These are phyloP conservation scores for Pemphredon lugubris DNA, from an alignment of 2,888 invertebrate species.

Conservation along the genomic window DNA sequence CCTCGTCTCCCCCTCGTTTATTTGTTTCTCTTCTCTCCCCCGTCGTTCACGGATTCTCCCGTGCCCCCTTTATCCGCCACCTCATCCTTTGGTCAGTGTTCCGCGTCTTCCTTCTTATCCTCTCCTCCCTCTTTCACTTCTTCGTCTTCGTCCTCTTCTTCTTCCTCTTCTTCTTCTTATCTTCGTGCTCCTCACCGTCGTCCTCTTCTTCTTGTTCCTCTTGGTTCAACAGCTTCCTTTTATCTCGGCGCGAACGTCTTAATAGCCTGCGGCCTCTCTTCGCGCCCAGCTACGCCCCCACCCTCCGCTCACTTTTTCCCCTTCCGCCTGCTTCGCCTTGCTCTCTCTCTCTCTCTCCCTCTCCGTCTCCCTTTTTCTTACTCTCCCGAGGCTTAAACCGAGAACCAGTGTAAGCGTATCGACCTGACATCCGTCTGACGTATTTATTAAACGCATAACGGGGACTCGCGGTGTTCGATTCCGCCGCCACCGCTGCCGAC, in stretches of 20 bases:
- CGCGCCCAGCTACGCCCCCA: conserved; percentile 31
- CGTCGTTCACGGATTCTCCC: conserved; percentile 18
- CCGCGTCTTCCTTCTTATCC: conserved; percentile 33
- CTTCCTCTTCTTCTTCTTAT: conserved; percentile 1
- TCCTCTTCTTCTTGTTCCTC: conserved; percentile 44
- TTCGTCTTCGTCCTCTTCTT: conserved; percentile 14
- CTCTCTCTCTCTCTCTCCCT: background rate
- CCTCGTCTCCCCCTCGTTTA: conserved; percentile 29
- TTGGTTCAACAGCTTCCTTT: conserved; percentile 64
- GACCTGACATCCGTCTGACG: conserved; percentile 11
- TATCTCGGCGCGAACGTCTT: conserved; percentile 69
- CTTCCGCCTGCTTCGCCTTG: background rate
- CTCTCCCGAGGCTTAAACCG: background rate
- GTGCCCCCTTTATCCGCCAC: conserved; percentile 51
- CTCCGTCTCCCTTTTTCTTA: background rate
- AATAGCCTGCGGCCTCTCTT: conserved; percentile 66
- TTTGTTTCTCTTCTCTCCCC: conserved; percentile 42
- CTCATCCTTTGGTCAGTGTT: conserved; percentile 37
- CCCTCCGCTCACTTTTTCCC: conserved; percentile 9
- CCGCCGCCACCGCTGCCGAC: too few relatives aligned
- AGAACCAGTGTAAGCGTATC: conserved; percentile 18
- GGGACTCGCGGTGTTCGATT: background rate
- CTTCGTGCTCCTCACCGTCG: conserved; percentile 5
- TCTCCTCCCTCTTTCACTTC: conserved; percentile 23
- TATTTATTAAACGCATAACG: conserved; percentile 1